A percentile compares a stretch with the other conserved stretches of the same genome.
Evolutionary conservation across 2,113 vertebrate species (phyloP).

Genomic region (Vulpes vulpes): DNA sequence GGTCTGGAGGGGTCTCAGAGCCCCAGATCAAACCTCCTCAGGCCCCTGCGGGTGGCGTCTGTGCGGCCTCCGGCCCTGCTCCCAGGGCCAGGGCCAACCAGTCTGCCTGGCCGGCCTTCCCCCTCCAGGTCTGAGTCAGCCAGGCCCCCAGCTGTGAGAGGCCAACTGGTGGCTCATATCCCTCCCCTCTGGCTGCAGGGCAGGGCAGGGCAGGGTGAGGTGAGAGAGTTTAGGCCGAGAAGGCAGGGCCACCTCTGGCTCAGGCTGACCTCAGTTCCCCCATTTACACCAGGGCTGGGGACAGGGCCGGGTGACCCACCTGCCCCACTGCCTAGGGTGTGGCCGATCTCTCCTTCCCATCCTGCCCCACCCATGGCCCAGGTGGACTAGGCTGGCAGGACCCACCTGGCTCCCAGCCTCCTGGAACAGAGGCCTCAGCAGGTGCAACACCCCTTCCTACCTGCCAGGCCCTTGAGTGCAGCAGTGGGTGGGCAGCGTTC

Average conservation of each 20-base stretch:
- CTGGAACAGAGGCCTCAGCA: neutral
- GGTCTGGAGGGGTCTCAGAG: no score
- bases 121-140: neutral
- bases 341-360: neutral
- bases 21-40: neutral
- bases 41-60: neutral
- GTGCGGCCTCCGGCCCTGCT: accelerated
- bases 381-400: neutral
- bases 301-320: neutral
- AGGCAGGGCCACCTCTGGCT: neutral
- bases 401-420: neutral
- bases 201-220: neutral
- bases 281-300: neutral
- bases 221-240: neutral
- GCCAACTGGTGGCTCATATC: neutral
- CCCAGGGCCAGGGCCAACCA: neutral
- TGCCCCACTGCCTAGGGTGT: neutral
- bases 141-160: neutral
- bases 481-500: neutral
- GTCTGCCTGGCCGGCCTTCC: neutral
- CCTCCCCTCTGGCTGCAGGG: neutral
- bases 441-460: neutral
- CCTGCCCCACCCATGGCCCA: neutral
- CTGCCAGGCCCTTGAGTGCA: neutral
- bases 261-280: neutral